Conservation (phyloP, 2,888 invertebrate genomes). For the Drosophila monieri region DNA sequence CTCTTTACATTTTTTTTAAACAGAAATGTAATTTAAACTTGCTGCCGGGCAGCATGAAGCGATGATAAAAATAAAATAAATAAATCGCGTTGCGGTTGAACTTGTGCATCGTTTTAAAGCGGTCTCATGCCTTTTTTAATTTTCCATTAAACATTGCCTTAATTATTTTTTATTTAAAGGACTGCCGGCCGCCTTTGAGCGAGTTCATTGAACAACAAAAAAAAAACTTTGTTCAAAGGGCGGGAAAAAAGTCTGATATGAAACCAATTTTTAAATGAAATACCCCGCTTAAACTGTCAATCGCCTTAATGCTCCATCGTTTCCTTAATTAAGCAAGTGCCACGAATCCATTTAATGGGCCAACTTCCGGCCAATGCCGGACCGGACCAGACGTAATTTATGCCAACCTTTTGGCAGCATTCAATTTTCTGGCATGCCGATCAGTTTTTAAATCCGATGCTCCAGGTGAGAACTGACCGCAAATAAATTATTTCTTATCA, state of each 20-base stretch:
- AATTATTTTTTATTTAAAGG: constrained; percentile 6
- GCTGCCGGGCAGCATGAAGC: constrained; percentile 49
- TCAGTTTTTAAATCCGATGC: constrained; percentile 26
- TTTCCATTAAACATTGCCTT: constrained; percentile 3
- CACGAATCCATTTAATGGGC: constrained; percentile 24
- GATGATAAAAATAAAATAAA: constrained; percentile 52
- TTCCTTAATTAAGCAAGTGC: constrained; percentile 25
- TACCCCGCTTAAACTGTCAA: constrained; percentile 7
- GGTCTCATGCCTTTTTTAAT: background rate
- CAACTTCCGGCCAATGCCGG: constrained; percentile 4
- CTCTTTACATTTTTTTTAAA: constrained; percentile 49
- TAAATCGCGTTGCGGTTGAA: constrained; percentile 23
- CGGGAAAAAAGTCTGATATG: background rate
- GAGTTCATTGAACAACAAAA: background rate
- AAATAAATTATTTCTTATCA: constrained; percentile 79
- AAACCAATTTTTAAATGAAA: constrained; percentile 16
- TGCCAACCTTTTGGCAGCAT: constrained; percentile 36
- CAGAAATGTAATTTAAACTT: constrained; percentile 60
- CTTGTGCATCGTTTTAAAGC: constrained; percentile 23
- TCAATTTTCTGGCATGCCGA: constrained; percentile 45
- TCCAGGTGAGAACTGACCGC: constrained; percentile 51
- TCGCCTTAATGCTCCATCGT: constrained; percentile 1
- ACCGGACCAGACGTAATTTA: constrained; percentile 8
- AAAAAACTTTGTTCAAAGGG: background rate
- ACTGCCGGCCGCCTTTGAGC: background rate